A percentile compares a stretch with the other conserved stretches of the same genome.
Conservation (phyloP, 2,113 vertebrate genomes). For the Chaenocephalus aceratus region DNA sequence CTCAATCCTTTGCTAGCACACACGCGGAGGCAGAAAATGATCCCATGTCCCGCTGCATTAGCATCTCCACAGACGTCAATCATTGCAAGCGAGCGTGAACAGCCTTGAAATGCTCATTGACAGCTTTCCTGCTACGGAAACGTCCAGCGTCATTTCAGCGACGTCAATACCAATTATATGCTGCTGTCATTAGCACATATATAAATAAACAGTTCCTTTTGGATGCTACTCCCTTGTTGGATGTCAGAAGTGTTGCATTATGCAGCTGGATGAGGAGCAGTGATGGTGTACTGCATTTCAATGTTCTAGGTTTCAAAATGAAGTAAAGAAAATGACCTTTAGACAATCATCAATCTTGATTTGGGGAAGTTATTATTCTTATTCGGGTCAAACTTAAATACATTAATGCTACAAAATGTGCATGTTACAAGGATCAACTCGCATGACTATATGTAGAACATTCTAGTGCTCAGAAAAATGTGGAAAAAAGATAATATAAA, state of each 20-base stretch:
- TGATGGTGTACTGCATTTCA: background rate
- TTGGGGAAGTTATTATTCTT: background rate
- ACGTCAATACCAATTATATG: slow-evolving; percentile 10
- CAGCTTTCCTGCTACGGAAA: slow-evolving; percentile 31
- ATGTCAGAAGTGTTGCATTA: background rate
- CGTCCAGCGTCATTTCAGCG: slow-evolving; percentile 19
- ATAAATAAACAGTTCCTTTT: slow-evolving; percentile 42
- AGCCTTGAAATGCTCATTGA: slow-evolving; percentile 33
- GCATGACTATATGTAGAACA: no score
- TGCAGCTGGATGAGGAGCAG: background rate
- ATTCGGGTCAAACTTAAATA: background rate
- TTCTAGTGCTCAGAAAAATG: no score
- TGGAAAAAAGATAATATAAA: background rate
- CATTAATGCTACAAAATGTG: background rate
- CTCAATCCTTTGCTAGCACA: background rate
- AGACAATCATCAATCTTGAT: background rate
- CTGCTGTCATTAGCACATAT: slow-evolving; percentile 34
- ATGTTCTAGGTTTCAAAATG: background rate
- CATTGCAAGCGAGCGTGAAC: slow-evolving; percentile 10
- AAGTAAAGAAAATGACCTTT: background rate
- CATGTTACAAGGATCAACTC: background rate
- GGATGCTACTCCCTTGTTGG: background rate
- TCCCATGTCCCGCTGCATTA: slow-evolving; percentile 44
- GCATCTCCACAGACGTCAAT: slow-evolving; percentile 39
- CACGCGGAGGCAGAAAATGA: slow-evolving; percentile 34